Conservation (phyloP, 2,797 vertebrate species). For the Acestrorhynchus altus region DNA sequence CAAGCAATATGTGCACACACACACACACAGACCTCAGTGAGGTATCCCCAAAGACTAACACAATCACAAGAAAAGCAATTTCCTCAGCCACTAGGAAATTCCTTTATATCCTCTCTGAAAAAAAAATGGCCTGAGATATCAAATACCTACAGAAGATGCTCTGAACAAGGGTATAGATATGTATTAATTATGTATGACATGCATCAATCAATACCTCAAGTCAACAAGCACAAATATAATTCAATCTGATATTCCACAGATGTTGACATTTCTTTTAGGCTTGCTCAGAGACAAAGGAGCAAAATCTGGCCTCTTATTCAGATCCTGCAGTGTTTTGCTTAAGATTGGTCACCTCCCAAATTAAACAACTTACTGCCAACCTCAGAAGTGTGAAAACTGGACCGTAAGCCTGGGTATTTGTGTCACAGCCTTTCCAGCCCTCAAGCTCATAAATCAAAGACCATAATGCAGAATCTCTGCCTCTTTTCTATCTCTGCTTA, state of each 20-base stretch:
- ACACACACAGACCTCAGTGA: conserved; percentile 55
- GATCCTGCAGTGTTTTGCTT: conserved; percentile 1
- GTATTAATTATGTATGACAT: not conserved
- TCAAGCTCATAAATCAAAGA: conserved; percentile 63
- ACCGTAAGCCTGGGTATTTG: not conserved
- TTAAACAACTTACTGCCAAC: not conserved
- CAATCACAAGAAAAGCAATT: not conserved
- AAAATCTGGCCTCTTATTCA: conserved; percentile 3
- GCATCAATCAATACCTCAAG: not conserved
- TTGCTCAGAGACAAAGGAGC: not conserved
- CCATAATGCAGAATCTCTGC: not conserved
- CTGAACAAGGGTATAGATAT: not conserved
- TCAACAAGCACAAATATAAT: not conserved
- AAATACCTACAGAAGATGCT: not conserved
- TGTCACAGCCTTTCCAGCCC: conserved; percentile 51
- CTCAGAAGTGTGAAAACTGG: conserved; percentile 9
- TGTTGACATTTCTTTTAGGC: not conserved
- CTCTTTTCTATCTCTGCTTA: not conserved
- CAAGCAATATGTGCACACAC: not conserved
- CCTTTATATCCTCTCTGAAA: not conserved
- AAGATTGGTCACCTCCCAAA: not conserved
- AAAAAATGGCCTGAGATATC: not conserved
- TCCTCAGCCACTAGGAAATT: not conserved
- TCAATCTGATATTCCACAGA: not conserved
- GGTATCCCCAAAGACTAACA: not conserved